Evolutionary conservation across 2,113 vertebrate genomes (phyloP).

Genomic region (Pachypanchax playfairii): DNA sequence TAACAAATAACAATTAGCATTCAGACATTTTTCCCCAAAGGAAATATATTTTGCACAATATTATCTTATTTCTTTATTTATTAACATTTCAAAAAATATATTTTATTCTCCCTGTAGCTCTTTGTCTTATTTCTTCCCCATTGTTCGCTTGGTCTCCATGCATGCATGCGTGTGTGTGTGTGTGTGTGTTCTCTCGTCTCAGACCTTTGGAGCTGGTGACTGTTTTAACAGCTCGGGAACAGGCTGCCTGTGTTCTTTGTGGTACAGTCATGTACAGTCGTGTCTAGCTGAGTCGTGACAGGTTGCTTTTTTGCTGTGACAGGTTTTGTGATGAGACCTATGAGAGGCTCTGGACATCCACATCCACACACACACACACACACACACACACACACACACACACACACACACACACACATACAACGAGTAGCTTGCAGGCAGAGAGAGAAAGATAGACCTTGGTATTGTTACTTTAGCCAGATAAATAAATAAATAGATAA

Average conservation of each 20-base stretch:
- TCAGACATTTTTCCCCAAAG: slow-evolving; percentile 29
- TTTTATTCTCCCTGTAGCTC: slow-evolving; percentile 10
- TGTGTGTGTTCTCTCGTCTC: slow-evolving; percentile 18
- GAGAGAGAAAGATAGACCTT: slow-evolving; percentile 38
- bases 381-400: slow-evolving; percentile 12
- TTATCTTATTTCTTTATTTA: slow-evolving; percentile 13
- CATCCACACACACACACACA: slow-evolving; percentile 1
- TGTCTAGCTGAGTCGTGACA: slow-evolving; percentile 68
- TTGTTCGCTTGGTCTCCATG: slow-evolving; percentile 15
- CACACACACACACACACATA: slow-evolving; percentile 6
- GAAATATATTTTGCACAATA: slow-evolving; percentile 11
- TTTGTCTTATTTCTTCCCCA: slow-evolving; percentile 35
- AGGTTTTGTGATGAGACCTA: slow-evolving; percentile 69
- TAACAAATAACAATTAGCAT: slow-evolving; percentile 68
- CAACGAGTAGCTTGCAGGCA: slow-evolving; percentile 23
- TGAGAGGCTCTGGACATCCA: slow-evolving; percentile 52
- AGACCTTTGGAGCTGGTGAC: slow-evolving; percentile 49
- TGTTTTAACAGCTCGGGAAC: slow-evolving; percentile 62
- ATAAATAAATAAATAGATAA: background rate
- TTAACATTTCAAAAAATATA: slow-evolving; percentile 1
- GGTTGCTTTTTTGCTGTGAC: slow-evolving; percentile 77
- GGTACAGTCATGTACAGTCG: slow-evolving; percentile 54
- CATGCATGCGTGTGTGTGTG: slow-evolving; percentile 19
- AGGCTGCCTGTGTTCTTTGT: slow-evolving; percentile 51
- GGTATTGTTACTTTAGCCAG: slow-evolving; percentile 43